Conservation (phyloP, 2,797 vertebrate species). For the Neoniphon sammara region DNA sequence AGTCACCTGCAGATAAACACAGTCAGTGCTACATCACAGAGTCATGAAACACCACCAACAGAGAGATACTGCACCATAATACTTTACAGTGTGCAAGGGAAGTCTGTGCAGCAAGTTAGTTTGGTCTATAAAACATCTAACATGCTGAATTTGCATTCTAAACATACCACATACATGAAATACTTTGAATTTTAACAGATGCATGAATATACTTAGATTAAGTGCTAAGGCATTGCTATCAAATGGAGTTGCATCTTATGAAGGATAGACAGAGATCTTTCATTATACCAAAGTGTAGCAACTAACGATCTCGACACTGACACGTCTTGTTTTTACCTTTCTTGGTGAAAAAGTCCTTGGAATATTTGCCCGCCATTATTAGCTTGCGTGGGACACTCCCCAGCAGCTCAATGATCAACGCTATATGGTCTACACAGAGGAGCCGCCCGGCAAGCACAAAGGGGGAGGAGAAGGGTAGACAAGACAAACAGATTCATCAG, state of each 20-base stretch:
- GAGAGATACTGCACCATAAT: background rate
- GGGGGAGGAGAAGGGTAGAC: conserved; percentile 46
- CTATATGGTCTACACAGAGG: conserved; percentile 91
- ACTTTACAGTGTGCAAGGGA: background rate
- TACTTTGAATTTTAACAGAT: background rate
- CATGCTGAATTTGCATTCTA: background rate
- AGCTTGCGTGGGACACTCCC: conserved; percentile 97
- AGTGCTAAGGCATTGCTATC: no score
- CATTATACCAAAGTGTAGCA: background rate
- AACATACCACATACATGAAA: background rate
- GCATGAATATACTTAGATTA: no score
- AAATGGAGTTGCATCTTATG: no score
- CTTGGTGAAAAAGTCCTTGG: conserved; percentile 99
- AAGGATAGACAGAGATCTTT: background rate
- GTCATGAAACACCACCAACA: background rate
- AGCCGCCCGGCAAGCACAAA: conserved; percentile 37
- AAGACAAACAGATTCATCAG: conserved; percentile 79
- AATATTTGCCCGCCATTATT: conserved; percentile 95
- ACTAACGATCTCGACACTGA: conserved; percentile 6
- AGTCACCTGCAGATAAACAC: conserved; percentile 86
- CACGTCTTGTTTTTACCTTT: conserved; percentile 88
- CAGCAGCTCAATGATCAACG: conserved; percentile 99
- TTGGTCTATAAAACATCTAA: background rate
- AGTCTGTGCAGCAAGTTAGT: background rate
- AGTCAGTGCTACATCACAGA: conserved; percentile 13